Base-by-base conservation (phyloP, 2,797 vertebrate species). In the Schizothorax lantsangensis region DNA sequence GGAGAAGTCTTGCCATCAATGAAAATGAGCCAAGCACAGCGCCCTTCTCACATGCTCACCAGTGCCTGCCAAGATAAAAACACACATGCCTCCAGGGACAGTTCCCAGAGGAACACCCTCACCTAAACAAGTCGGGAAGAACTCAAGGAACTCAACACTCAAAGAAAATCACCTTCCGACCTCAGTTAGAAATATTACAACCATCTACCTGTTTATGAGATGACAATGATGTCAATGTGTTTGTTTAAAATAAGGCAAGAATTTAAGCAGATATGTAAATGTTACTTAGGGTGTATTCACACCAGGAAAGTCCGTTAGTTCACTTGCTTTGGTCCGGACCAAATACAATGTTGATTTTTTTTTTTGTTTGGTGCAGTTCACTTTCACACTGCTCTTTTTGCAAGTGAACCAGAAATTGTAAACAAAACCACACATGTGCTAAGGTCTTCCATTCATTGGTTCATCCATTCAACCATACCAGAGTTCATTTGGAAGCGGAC, bases 1-100 rank as follows among this genome's bases (percentile, higher is more conserved):
- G 71, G 83, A 83, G 84, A 86, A 84, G 85, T 73, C 81, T 79
- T 79, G 84, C 40, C 82, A n/a, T 88, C 88, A 88, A 75, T 91
- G 83, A 81, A 90, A 90, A 87, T 88, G 85, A 91, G 74, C 36
- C 64, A 45, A 86, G 87, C 84, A 78, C 64, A 83, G 84, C n/a
- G 26, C 47, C 85, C 68, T 81, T 59, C 81, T 80, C 83, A 47
- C 21, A 78, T 36, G 78, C 78, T 69, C 66, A 74, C 75, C 45
- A 45, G 57, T 6, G 38, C 84, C 74, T 82, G 40, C 84, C 82
- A 77, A 87, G 43, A 86, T 5, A 12, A 83, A 62, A 74, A 81
- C 72, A 85, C 64, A 43, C 77, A 77, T 17, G 17, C 74, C 73
- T 74, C 62, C 0, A 6, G 79, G 69, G 57, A 87, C n/a, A 38